A percentile compares a stretch with the other conserved stretches of the same genome.
These are phyloP conservation scores for Eretmocerus hayati DNA, from an alignment of 2,888 invertebrate genomes.

Conservation along the genomic window DNA sequence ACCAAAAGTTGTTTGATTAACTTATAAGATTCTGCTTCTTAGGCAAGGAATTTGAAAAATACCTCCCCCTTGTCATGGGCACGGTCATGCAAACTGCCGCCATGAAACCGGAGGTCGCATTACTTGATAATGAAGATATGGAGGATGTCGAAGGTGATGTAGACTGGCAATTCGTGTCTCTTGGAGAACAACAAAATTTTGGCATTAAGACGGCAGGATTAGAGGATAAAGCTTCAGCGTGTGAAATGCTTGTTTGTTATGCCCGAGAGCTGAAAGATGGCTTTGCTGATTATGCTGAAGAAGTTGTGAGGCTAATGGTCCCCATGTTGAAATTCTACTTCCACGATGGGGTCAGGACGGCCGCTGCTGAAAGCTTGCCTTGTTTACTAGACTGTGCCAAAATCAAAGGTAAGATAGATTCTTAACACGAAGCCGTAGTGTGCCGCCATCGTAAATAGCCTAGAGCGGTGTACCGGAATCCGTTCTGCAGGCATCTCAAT, in stretches of 20 bases:
- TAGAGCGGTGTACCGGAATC: no score
- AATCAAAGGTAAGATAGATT: constrained; percentile 65
- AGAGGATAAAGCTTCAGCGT: constrained; percentile 94
- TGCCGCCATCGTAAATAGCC: no score
- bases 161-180: constrained; percentile 90
- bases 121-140: constrained; percentile 79
- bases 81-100: constrained; percentile 88
- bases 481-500: no score
- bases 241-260: constrained; percentile 93
- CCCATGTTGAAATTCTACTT: constrained; percentile 90
- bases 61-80: constrained; percentile 91
- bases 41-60: constrained; percentile 82
- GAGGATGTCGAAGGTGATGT: constrained; percentile 77
- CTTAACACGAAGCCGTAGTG: no score
- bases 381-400: constrained; percentile 81
- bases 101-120: constrained; percentile 87
- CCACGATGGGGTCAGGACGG: constrained; percentile 86
- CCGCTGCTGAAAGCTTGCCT: constrained; percentile 87
- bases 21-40: no score
- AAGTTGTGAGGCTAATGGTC: constrained; percentile 76
- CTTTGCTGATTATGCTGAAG: constrained; percentile 63
- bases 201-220: constrained; percentile 88
- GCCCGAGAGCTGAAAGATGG: constrained; percentile 88
- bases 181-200: constrained; percentile 92
- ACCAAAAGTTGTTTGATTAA: no score